Evolutionary conservation across 2,113 vertebrate species (phyloP), one percentile per base, ranked within the genome.

Genomic region (Daubentonia madagascariensis): DNA sequence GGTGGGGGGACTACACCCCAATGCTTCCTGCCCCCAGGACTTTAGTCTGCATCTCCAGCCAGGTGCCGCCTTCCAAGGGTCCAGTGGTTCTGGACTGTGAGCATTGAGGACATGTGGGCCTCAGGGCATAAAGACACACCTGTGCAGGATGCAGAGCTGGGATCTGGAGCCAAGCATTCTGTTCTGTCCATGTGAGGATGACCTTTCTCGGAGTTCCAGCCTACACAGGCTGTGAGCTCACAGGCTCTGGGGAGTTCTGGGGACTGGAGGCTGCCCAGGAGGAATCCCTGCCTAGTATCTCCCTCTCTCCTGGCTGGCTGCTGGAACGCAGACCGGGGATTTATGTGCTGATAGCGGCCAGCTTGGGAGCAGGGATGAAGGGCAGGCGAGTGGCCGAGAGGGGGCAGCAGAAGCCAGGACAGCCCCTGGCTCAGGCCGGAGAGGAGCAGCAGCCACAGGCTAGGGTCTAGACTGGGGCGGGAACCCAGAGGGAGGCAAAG

Each of bases 331-430:
- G 70, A 61, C 1, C 79, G 90, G 54, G 85, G 45, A 28, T n/a
- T 45, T 54, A 52, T 68, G 18, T 68, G 83, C 54, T n/a, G 84
- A 80, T 8, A 78, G 70, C n/a, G 17, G 32, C 68, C 50, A 68
- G 61, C 40, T 89, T 43, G 0, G n/a, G 54, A 93, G 50, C 83
- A 96, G 92, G 75, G 85, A 90, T 78, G 92, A 97, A 98, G 95
- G 92, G 87, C 81, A 85, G 80, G 87, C 85, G 37, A 85, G 76
- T 37, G 70, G 92, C 97, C 98, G 92, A 97, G 97, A 98, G 98
- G 92, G 98, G 98, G 98, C 98, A 98, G 98, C 97, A 98, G 97
- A 98, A 97, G 87, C 95, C 96, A 98, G 96, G 91, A 92, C 40
- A 97, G 92, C 54, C 90, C 92, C 54, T 20, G 35, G 89, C 67